Evolutionary conservation across 2,113 vertebrate species (phyloP).

Genomic region (Oreocharis arfaki): DNA sequence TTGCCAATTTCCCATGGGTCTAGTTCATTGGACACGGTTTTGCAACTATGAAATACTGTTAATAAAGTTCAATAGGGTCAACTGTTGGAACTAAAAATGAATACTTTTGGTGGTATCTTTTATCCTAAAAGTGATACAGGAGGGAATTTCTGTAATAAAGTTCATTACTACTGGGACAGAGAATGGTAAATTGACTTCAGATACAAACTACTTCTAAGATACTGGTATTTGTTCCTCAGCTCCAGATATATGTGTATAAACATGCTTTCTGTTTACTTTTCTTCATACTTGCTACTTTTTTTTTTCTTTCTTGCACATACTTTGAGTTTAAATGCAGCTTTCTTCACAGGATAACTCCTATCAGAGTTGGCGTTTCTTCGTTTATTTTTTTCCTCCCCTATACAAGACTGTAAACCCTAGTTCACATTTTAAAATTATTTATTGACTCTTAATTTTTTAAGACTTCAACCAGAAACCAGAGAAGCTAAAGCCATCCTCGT

Average conservation of each 20-base stretch:
- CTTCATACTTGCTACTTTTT: neutral
- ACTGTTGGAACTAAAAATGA: neutral
- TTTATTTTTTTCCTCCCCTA: no score
- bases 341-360: neutral
- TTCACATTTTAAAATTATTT: neutral
- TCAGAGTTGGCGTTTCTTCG: rapidly evolving
- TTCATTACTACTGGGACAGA: neutral
- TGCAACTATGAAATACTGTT: neutral
- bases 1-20: neutral
- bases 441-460: neutral
- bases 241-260: neutral
- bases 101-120: neutral
- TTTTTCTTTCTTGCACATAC: neutral
- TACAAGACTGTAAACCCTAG: neutral
- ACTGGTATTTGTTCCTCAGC: neutral
- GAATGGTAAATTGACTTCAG: neutral
- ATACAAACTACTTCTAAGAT: neutral
- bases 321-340: neutral
- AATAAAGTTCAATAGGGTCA: neutral
- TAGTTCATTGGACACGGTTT: neutral
- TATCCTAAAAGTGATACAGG: neutral
- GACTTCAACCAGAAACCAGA: neutral
- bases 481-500: neutral
- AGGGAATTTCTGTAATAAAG: neutral
- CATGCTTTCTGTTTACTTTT: neutral